A percentile compares a stretch with the other conserved stretches of the same genome.
These are phyloP conservation scores for Leuciscus waleckii DNA, from an alignment of 2,797 vertebrate genomes.

Conservation along the genomic window DNA sequence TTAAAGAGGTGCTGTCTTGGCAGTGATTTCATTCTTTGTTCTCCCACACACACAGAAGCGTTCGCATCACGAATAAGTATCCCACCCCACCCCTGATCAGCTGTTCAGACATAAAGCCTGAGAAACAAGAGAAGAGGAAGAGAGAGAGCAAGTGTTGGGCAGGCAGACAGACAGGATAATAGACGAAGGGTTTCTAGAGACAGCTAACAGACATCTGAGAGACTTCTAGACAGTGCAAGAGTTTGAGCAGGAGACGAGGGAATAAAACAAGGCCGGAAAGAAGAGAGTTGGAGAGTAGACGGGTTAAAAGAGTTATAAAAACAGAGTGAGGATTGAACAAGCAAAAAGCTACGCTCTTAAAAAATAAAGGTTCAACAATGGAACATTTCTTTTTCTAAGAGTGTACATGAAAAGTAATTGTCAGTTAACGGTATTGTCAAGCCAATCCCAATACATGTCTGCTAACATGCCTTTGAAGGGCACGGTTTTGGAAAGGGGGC, in stretches of 20 bases:
- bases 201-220: constrained; percentile 29
- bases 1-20: constrained; percentile 54
- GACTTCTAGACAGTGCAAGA: constrained; percentile 6
- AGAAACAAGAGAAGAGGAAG: constrained; percentile 51
- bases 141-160: constrained; percentile 7
- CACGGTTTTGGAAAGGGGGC: neutral
- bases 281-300: constrained; percentile 1
- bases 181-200: constrained; percentile 24
- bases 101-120: constrained; percentile 54
- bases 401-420: neutral
- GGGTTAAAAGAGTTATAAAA: neutral
- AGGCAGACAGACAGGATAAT: constrained; percentile 31
- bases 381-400: too few relatives aligned
- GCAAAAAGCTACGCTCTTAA: neutral
- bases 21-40: constrained; percentile 55
- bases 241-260: neutral
- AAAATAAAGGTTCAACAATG: too few relatives aligned
- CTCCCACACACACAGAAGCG: constrained; percentile 43
- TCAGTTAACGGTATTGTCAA: neutral
- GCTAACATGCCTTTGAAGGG: neutral
- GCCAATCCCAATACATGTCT: neutral
- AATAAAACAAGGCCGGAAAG: constrained; percentile 14
- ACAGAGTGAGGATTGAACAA: neutral
- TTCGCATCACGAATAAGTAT: constrained; percentile 40
- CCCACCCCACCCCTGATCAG: constrained; percentile 52